Conservation (phyloP, 2,888 invertebrate genomes). For the Callosobruchus maculatus region DNA sequence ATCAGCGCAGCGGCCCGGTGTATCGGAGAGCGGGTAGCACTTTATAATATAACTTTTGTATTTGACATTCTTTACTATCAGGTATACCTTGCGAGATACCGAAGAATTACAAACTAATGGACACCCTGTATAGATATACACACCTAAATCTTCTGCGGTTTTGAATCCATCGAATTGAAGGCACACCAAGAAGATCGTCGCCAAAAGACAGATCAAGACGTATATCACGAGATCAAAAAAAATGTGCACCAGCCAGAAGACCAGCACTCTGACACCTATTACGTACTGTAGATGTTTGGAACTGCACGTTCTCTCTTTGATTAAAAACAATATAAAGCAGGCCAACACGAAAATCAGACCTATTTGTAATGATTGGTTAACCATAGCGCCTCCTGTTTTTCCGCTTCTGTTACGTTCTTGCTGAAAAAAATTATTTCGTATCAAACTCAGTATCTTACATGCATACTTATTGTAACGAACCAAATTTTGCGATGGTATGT, state of each 20-base stretch:
- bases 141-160: conserved; percentile 54
- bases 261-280: conserved; percentile 62
- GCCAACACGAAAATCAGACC: conserved; percentile 67
- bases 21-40: too few species aligned
- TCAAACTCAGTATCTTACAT: too few species aligned
- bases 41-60: too few species aligned
- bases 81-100: too few species aligned
- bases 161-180: conserved; percentile 65
- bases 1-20: too few species aligned
- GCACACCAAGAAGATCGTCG: conserved; percentile 59
- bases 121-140: conserved; percentile 9
- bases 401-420: too few species aligned
- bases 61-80: too few species aligned
- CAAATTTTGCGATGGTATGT: too few species aligned
- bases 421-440: too few species aligned
- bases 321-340: conserved; percentile 59
- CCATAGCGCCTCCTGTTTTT: conserved; percentile 53
- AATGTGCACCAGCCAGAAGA: conserved; percentile 68
- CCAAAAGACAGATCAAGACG: conserved; percentile 54
- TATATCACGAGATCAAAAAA: conserved; percentile 67
- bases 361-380: conserved; percentile 64
- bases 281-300: conserved; percentile 70
- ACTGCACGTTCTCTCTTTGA: conserved; percentile 64
- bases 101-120: neutral
- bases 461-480: too few species aligned